Percentiles rank a stretch among this genome's conserved stretches.
phyloP scores from a whole-genome alignment of 2,797 vertebrate genomes.

The Potorous gilbertii region DNA sequence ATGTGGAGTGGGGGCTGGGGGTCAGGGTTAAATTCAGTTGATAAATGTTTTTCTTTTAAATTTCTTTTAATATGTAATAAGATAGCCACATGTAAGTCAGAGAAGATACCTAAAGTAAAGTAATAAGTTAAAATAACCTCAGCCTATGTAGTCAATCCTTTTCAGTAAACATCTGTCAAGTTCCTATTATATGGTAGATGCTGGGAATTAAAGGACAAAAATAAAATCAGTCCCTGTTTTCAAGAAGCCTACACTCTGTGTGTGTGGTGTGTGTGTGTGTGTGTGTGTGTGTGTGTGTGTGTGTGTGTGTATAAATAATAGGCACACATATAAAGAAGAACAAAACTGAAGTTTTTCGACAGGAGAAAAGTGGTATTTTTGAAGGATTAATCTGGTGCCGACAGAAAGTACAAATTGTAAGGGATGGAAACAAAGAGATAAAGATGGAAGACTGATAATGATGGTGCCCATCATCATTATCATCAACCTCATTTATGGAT shows the following conservation, averaged over 20 bases:
- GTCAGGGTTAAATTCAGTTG: conserved; percentile 20
- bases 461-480: background rate
- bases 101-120: conserved; percentile 16
- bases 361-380: background rate
- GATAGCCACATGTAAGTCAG: background rate
- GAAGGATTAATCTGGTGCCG: background rate
- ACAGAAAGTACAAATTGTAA: background rate
- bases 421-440: background rate
- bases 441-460: background rate
- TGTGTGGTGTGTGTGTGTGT: too few relatives aligned
- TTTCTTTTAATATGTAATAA: conserved; percentile 42
- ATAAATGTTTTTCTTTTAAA: conserved; percentile 47
- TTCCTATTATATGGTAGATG: background rate
- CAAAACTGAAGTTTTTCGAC: background rate
- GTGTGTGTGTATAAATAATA: background rate
- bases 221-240: background rate
- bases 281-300: too few relatives aligned
- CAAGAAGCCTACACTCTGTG: background rate
- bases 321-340: background rate
- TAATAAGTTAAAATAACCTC: background rate
- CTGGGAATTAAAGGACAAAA: background rate
- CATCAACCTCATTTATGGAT: background rate
- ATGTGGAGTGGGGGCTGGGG: background rate
- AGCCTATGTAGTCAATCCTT: background rate
- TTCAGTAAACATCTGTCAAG: background rate